Evolutionary conservation across 2,888 invertebrate species (phyloP).

Genomic region (Meteorus cinctellus): DNA sequence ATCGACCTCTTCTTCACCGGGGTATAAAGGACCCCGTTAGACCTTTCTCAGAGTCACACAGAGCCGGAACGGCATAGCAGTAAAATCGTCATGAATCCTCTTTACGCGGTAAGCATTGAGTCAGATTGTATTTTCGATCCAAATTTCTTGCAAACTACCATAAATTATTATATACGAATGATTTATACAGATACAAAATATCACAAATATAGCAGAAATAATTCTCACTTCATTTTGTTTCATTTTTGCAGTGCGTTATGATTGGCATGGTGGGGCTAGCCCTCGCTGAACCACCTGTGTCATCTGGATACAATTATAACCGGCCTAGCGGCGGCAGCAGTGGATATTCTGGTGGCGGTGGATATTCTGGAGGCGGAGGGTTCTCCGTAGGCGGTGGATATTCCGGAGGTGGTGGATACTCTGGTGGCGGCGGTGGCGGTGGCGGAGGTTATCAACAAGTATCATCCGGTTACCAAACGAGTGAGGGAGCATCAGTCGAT

Average conservation of each 20-base stretch:
- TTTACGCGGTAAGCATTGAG: constrained; percentile 71
- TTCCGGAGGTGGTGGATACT: constrained; percentile 68
- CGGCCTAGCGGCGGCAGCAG: constrained; percentile 78
- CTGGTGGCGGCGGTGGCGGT: constrained; percentile 74
- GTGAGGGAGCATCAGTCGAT: constrained; percentile 89
- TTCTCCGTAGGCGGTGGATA: constrained; percentile 65
- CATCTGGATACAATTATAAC: constrained; percentile 73
- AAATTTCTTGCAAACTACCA: not conserved
- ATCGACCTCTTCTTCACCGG: constrained; percentile 60
- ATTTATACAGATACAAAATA: not conserved
- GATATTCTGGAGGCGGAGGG: constrained; percentile 66
- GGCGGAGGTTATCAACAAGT: constrained; percentile 86
- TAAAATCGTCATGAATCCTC: constrained; percentile 72
- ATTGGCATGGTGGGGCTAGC: constrained; percentile 85
- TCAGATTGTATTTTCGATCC: not conserved
- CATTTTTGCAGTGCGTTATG: constrained; percentile 83
- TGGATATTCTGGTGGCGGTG: constrained; percentile 68
- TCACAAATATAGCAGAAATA: not conserved
- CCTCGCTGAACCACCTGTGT: constrained; percentile 81
- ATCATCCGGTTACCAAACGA: constrained; percentile 85
- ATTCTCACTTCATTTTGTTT: constrained; percentile 35
- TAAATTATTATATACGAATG: not conserved
- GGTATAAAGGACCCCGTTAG: constrained; percentile 71
- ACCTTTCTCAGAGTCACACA: constrained; percentile 72
- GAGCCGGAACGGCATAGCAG: constrained; percentile 72